Percentiles rank a stretch among this genome's conserved stretches.
These are phyloP conservation scores for Speoplatyrhinus poulsoni DNA, from an alignment of 2,113 vertebrate species.

Conservation along the genomic window DNA sequence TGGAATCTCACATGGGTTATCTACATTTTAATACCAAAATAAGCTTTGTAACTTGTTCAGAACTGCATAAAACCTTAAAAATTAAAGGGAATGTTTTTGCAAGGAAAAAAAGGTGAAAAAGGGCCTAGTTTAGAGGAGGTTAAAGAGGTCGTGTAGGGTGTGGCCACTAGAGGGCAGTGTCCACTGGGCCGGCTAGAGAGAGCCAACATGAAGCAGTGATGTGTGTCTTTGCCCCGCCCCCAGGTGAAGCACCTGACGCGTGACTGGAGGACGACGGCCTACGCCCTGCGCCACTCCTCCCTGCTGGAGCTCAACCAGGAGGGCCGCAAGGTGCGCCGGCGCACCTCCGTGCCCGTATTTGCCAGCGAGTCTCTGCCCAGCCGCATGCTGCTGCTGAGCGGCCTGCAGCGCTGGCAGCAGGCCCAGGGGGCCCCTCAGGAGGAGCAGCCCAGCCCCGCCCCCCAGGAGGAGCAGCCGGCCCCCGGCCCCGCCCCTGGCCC, in stretches of 20 bases:
- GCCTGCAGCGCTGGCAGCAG: constrained; percentile 82
- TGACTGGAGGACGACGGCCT: constrained; percentile 95
- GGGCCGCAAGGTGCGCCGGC: constrained; percentile 89
- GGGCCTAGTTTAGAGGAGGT: no score
- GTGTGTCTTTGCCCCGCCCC: background rate
- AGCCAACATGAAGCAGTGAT: no score
- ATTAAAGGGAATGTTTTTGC: no score
- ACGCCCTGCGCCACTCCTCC: constrained; percentile 86
- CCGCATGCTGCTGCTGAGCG: constrained; percentile 92
- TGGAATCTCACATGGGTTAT: no score
- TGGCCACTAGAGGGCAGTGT: no score
- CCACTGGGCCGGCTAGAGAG: no score
- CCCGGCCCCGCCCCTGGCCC: constrained; percentile 53
- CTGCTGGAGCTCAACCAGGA: constrained; percentile 90
- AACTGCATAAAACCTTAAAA: no score
- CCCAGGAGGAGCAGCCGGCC: constrained; percentile 58
- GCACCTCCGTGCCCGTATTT: constrained; percentile 86
- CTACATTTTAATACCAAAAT: no score
- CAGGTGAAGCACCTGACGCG: constrained; percentile 96
- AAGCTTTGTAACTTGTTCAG: no score
- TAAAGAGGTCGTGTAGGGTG: no score
- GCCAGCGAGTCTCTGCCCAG: constrained; percentile 92
- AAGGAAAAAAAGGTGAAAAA: no score
- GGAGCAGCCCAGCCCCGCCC: background rate
- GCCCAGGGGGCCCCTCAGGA: constrained; percentile 60